These are phyloP conservation scores for Chorisops tibialis DNA, from an alignment of 2,888 invertebrate species.

Conservation along the genomic window DNA sequence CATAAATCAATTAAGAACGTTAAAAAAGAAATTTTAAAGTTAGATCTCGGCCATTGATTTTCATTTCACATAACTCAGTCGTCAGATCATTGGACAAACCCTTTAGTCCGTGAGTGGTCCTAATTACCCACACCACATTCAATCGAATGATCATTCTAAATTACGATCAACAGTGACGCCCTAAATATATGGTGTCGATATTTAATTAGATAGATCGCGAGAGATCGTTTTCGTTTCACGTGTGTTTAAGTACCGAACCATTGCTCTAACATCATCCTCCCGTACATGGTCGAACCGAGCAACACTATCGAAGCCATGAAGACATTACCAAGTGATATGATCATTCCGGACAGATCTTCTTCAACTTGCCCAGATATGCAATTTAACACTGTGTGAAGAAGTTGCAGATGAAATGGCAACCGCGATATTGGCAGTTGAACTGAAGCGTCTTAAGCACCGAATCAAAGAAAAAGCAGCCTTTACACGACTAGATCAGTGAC, in stretches of 20 bases:
- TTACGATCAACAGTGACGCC: background rate
- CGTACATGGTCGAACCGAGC: too few species aligned
- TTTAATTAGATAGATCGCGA: background rate
- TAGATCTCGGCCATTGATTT: slow-evolving; percentile 4
- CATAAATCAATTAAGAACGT: slow-evolving; percentile 2
- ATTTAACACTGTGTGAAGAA: background rate
- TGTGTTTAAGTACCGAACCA: too few species aligned
- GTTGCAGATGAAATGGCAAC: slow-evolving; percentile 4
- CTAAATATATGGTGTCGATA: background rate
- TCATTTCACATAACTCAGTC: background rate
- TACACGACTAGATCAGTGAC: background rate
- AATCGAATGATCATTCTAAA: background rate
- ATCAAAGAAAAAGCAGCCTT: background rate
- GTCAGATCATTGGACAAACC: background rate
- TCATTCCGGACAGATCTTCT: slow-evolving; percentile 8
- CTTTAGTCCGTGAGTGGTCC: background rate
- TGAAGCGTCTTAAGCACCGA: background rate
- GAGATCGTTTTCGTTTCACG: too few species aligned
- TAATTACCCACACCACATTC: background rate
- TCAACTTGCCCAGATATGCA: too few species aligned
- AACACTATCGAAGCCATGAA: background rate
- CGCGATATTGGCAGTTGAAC: slow-evolving; percentile 7
- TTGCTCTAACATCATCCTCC: too few species aligned
- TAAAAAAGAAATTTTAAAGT: slow-evolving; percentile 8
- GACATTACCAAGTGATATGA: slow-evolving; percentile 16